A percentile compares a stretch with the other conserved stretches of the same genome.
These are phyloP conservation scores for Cyrtorhinus lividipennis DNA, from an alignment of 1,140 invertebrate genomes.

Conservation along the genomic window DNA sequence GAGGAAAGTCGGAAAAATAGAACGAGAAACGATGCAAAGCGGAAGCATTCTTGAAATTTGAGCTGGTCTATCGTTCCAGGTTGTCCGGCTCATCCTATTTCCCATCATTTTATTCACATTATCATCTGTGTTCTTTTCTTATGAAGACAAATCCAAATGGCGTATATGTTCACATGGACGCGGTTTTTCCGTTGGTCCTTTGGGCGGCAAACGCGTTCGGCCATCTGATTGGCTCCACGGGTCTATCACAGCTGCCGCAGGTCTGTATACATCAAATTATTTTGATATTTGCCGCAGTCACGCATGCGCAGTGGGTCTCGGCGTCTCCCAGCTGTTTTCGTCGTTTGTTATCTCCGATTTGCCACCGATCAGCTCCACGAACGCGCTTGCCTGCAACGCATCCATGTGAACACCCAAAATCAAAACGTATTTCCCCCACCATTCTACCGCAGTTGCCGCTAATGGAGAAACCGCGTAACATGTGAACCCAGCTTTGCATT, in stretches of 20 bases:
- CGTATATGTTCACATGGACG: neutral
- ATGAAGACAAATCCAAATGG: neutral
- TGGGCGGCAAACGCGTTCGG: too few species aligned
- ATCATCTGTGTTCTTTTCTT: neutral
- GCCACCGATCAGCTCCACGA: too few species aligned
- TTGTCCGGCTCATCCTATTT: neutral
- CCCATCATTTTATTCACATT: neutral
- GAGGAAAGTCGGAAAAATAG: constrained; percentile 19
- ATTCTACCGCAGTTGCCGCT: neutral
- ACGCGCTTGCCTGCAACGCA: too few species aligned
- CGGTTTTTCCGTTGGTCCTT: neutral
- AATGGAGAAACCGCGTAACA: neutral
- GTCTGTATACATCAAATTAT: neutral
- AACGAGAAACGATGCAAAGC: neutral
- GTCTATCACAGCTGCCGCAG: neutral
- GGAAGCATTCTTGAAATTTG: neutral
- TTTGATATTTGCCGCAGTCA: too few species aligned
- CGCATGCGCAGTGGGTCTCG: neutral
- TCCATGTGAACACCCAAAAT: too few species aligned
- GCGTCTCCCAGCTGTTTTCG: neutral
- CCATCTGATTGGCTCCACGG: too few species aligned
- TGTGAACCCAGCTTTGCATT: neutral
- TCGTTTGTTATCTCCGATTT: too few species aligned
- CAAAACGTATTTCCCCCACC: too few species aligned
- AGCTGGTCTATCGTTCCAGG: neutral